phyloP scores from a whole-genome alignment of 2,888 invertebrate species.

The Nezara viridula region DNA sequence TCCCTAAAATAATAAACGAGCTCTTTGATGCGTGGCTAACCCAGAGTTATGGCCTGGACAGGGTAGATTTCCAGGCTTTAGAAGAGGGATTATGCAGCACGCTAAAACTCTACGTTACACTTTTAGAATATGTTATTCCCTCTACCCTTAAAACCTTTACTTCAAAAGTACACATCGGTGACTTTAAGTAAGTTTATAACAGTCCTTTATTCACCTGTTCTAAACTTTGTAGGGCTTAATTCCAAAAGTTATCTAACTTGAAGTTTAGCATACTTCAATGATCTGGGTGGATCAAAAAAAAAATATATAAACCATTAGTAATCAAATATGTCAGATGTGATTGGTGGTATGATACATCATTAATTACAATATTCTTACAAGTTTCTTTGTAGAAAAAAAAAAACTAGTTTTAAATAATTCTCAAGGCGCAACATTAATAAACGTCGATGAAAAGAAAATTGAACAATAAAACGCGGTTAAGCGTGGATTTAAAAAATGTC shows the following conservation, averaged over 20 bases:
- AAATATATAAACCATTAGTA: too few relatives aligned
- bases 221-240: neutral
- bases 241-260: neutral
- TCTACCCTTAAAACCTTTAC: neutral
- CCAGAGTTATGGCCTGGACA: neutral
- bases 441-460: too few relatives aligned
- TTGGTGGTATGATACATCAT: too few relatives aligned
- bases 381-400: too few relatives aligned
- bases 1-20: neutral
- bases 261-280: neutral
- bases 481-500: too few relatives aligned
- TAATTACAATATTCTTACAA: too few relatives aligned
- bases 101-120: slow-evolving; percentile 20
- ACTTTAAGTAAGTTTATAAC: neutral
- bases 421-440: too few relatives aligned
- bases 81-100: neutral
- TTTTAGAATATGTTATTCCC: neutral
- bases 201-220: neutral
- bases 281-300: too few relatives aligned
- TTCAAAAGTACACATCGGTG: neutral
- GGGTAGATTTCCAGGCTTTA: slow-evolving; percentile 20
- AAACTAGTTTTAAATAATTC: too few relatives aligned
- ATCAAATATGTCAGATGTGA: too few relatives aligned
- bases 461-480: too few relatives aligned
- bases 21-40: slow-evolving; percentile 4